These are phyloP conservation scores for Sinonovacula constricta DNA, from an alignment of 1,140 invertebrate genomes.

Conservation along the genomic window DNA sequence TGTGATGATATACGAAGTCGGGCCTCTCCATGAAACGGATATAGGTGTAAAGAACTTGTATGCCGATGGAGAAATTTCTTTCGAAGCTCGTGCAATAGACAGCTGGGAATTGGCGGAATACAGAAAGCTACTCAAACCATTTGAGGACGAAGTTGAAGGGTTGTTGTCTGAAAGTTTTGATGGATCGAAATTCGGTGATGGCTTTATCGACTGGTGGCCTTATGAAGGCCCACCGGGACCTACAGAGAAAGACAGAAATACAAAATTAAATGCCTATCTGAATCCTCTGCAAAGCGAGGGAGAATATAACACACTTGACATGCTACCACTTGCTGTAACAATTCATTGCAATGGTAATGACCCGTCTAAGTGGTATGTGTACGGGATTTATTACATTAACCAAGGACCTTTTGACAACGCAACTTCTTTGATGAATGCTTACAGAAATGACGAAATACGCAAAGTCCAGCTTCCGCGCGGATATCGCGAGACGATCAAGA, in stretches of 20 bases:
- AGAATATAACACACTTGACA: slow-evolving; percentile 57
- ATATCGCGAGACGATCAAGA: slow-evolving; percentile 37
- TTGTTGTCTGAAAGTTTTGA: slow-evolving; percentile 64
- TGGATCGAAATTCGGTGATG: slow-evolving; percentile 36
- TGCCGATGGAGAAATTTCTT: slow-evolving; percentile 54
- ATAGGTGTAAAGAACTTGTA: slow-evolving; percentile 30
- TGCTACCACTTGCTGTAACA: slow-evolving; percentile 55
- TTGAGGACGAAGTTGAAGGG: slow-evolving; percentile 30
- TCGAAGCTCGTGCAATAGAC: slow-evolving; percentile 56
- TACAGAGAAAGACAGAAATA: slow-evolving; percentile 44
- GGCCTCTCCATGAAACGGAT: slow-evolving; percentile 50
- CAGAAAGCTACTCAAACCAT: slow-evolving; percentile 32
- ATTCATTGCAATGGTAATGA: slow-evolving; percentile 57
- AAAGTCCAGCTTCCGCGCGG: slow-evolving; percentile 39
- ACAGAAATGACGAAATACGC: slow-evolving; percentile 49
- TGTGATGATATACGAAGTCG: slow-evolving; percentile 66
- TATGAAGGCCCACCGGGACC: slow-evolving; percentile 55
- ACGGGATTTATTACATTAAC: slow-evolving; percentile 59
- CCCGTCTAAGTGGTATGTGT: slow-evolving; percentile 44
- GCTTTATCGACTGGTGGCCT: slow-evolving; percentile 48
- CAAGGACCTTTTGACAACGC: slow-evolving; percentile 53
- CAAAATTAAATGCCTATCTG: slow-evolving; percentile 43
- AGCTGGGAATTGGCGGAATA: slow-evolving; percentile 48
- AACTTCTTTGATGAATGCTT: slow-evolving; percentile 50
- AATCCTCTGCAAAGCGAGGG: slow-evolving; percentile 30